Conservation (phyloP, 2,888 invertebrate species). For the Lapara coniferarum region DNA sequence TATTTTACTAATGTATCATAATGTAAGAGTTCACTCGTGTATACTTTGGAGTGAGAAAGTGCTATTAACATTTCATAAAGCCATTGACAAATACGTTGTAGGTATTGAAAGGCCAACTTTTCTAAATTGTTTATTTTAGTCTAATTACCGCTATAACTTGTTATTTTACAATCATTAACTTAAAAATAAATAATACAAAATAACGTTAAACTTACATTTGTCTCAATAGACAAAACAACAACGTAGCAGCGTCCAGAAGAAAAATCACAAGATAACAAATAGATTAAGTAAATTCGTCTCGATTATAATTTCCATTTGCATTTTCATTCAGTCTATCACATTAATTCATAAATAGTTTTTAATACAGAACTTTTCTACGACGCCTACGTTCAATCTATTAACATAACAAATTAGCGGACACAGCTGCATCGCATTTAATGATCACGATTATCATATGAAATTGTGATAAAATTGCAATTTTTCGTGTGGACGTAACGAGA, state of each 20-base stretch:
- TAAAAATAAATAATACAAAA: constrained; percentile 82
- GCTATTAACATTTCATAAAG: constrained; percentile 16
- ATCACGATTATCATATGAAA: constrained; percentile 32
- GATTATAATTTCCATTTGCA: constrained; percentile 39
- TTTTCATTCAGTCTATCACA: constrained; percentile 42
- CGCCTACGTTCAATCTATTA: constrained; percentile 17
- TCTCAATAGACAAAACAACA: constrained; percentile 69
- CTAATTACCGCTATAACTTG: constrained; percentile 76
- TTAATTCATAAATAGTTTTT: constrained; percentile 37
- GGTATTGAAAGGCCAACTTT: neutral
- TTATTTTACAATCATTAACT: constrained; percentile 81
- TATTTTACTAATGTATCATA: no score
- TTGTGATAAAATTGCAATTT: constrained; percentile 50
- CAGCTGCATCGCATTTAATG: constrained; percentile 47
- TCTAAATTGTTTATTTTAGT: constrained; percentile 58
- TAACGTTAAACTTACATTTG: constrained; percentile 73
- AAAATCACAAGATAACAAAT: constrained; percentile 58
- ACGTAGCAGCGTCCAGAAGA: constrained; percentile 65
- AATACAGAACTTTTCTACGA: constrained; percentile 6
- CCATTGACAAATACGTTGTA: neutral
- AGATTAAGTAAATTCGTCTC: constrained; percentile 54
- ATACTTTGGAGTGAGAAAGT: neutral
- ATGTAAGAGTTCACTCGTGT: no score
- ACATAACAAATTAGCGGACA: constrained; percentile 44
- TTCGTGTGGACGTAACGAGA: constrained; percentile 58